These are phyloP conservation scores for Dolichallabes microphthalmus DNA, from an alignment of 2,113 vertebrate species.

Conservation along the genomic window DNA sequence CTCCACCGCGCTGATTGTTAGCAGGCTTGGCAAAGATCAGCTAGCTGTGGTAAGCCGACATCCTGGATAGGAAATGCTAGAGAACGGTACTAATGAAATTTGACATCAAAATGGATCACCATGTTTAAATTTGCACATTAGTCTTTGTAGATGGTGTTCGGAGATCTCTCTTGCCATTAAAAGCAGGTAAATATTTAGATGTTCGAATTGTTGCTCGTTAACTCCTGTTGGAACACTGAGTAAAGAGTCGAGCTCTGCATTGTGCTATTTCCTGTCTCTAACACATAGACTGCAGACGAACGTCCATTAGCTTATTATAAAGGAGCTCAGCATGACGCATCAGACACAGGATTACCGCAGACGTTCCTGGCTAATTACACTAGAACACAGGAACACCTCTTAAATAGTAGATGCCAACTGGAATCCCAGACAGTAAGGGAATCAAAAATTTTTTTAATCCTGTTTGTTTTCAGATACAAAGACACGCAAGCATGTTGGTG, in stretches of 20 bases:
- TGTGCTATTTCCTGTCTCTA: not conserved
- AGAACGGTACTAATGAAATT: not conserved
- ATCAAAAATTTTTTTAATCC: conserved; percentile 39
- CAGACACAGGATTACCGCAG: conserved; percentile 59
- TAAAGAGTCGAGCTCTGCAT: not conserved
- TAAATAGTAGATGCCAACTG: conserved; percentile 64
- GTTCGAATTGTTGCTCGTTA: not conserved
- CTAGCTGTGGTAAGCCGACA: conserved; percentile 3
- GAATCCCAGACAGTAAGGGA: conserved; percentile 53
- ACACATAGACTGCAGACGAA: not conserved
- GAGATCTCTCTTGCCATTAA: not conserved
- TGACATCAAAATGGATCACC: not conserved
- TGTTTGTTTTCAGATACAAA: conserved; percentile 35
- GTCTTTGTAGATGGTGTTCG: not conserved
- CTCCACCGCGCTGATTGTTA: conserved; percentile 41
- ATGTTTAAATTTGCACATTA: not conserved
- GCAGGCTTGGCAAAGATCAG: conserved; percentile 45
- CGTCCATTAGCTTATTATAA: not conserved
- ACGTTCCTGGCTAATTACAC: conserved; percentile 65
- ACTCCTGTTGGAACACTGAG: not conserved
- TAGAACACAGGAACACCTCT: conserved; percentile 56
- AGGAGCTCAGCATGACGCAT: conserved; percentile 39
- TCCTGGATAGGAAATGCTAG: not conserved
- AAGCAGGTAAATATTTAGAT: not conserved
- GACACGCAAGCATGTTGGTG: conserved; percentile 6